These are phyloP conservation scores for Leptinotarsa peninsularis DNA, from an alignment of 2,888 invertebrate genomes.

Conservation along the genomic window DNA sequence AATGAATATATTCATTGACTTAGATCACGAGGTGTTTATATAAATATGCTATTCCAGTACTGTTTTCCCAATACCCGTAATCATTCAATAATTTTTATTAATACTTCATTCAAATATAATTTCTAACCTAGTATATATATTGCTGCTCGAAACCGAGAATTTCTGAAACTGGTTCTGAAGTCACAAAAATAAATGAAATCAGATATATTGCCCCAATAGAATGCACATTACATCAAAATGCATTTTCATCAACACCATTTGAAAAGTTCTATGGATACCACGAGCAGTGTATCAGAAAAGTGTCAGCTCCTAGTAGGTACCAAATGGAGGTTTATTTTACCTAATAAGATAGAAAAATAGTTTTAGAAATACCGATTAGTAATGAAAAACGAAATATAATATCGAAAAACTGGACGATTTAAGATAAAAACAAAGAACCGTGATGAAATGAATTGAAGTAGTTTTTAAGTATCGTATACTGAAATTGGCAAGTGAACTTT, in stretches of 20 bases:
- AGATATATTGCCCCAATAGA: not conserved
- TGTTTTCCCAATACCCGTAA: constrained; percentile 15
- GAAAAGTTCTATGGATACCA: not conserved
- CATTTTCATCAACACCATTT: not conserved
- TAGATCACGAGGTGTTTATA: not conserved
- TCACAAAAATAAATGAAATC: not conserved
- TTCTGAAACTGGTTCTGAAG: not conserved
- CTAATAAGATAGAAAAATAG: no score
- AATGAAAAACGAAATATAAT: no score
- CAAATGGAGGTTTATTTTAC: no score
- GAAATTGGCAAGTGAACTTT: no score
- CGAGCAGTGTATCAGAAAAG: no score
- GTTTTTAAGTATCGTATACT: no score
- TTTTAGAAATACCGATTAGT: no score
- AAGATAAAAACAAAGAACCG: no score
- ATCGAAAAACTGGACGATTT: no score
- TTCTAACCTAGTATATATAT: not conserved
- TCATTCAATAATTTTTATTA: not conserved
- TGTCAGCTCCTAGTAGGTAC: no score
- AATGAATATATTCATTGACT: constrained; percentile 1
- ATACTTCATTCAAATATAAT: not conserved
- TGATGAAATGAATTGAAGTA: no score
- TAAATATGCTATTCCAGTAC: constrained; percentile 11
- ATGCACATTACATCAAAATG: no score
- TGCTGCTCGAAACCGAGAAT: not conserved